Evolutionary conservation across 2,888 invertebrate species (phyloP), one percentile per base, ranked within the genome.

Genomic region (Iselma pallidipennis): DNA sequence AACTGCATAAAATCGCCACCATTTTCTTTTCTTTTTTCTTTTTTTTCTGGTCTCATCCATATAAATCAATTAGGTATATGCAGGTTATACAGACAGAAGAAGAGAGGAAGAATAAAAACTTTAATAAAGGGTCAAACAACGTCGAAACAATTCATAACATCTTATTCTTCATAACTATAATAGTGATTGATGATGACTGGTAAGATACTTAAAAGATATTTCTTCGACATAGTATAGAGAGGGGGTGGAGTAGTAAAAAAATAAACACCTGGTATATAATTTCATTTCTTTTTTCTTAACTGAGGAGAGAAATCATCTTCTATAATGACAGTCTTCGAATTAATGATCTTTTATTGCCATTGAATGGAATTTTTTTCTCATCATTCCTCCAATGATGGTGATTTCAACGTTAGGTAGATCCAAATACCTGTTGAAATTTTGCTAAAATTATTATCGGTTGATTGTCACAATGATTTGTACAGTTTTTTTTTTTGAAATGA

Each of bases 141-240:
- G 26, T 28, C 5, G 26, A 51, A 50, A 50, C 50, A 23, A 59
- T 63, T 58, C 58, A 55, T 63, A 53, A 63, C 63, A 63, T 63
- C 63, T 63, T 59, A 59, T 56, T 63, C 59, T 37, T 42, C 42
- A 48, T 52, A 31, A 52, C 59, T 21, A 59, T 63, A 58, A 63
- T 63, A 50, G 59, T 63, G 63, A 63, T 63, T 49, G 63, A 63
- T 61, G 61, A 57, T 55, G 56, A 63, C 19, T 42, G 42, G 42
- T 21, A 10, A 42, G 42, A 42, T 42, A 42, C 21, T 42, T 10
- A 21, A 16, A 16, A 14, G 31, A 33, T 14, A 33, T n/a, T n/a
- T n/a, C n/a, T n/a, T n/a, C n/a, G n/a, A n/a, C n/a, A n/a, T n/a
- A n/a, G n/a, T n/a, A n/a, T n/a, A n/a, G n/a, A n/a, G n/a, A n/a